A percentile compares a stretch with the other conserved stretches of the same genome.
phyloP scores from a whole-genome alignment of 2,888 invertebrate genomes.

The Coelopa pilipes region DNA sequence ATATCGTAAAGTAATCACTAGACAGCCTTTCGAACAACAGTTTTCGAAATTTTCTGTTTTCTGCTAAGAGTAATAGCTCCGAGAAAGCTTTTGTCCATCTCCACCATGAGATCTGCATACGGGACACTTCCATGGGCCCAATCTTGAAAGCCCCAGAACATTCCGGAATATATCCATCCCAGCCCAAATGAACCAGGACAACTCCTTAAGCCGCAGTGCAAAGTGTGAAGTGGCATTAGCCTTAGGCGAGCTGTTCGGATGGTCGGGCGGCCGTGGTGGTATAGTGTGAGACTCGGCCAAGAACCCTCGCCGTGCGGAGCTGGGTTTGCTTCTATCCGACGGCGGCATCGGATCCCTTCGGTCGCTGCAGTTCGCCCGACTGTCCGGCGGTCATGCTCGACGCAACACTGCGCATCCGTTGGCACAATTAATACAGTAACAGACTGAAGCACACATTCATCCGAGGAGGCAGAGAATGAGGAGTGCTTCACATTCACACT shows the following conservation, averaged over 20 bases:
- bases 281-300: neutral
- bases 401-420: conserved; percentile 19
- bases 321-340: conserved; percentile 8
- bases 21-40: neutral
- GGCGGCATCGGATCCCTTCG: neutral
- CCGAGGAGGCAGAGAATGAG: neutral
- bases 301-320: neutral
- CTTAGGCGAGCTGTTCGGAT: neutral
- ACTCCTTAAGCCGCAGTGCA: too few species aligned
- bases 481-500: neutral
- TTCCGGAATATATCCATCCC: neutral
- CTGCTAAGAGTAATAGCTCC: neutral
- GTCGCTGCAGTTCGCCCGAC: neutral
- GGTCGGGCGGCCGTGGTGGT: neutral
- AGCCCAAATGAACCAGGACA: neutral
- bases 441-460: neutral
- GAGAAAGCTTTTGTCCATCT: neutral
- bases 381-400: conserved; percentile 20
- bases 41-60: neutral
- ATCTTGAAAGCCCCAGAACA: neutral
- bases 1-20: neutral
- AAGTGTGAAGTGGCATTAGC: too few species aligned
- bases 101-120: too few species aligned
- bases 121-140: neutral
- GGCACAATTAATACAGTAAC: conserved; percentile 17